These are phyloP conservation scores for Fistularia tabacaria DNA, from an alignment of 2,797 vertebrate genomes.

Conservation along the genomic window DNA sequence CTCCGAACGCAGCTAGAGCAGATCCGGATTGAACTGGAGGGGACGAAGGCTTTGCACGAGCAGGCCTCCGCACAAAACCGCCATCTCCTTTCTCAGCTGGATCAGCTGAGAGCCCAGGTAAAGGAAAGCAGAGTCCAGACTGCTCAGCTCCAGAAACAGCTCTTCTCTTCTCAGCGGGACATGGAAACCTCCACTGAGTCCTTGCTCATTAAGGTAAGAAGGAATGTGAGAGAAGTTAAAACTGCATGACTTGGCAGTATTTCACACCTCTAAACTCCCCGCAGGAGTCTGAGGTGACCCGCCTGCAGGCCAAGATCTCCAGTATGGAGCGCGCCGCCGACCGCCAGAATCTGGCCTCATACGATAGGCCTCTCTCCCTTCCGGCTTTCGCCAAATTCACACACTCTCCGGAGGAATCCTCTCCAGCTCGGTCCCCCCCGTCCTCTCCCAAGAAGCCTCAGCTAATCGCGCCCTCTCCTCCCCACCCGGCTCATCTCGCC, in stretches of 20 bases:
- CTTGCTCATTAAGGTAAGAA: constrained; percentile 78
- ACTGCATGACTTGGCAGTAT: background rate
- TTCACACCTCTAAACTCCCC: constrained; percentile 1
- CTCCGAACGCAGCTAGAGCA: constrained; percentile 50
- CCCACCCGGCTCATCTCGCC: background rate
- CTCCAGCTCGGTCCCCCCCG: constrained; percentile 11
- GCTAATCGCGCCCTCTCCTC: background rate
- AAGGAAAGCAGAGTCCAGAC: constrained; percentile 34
- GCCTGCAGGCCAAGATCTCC: constrained; percentile 77
- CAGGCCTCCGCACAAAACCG: constrained; percentile 41
- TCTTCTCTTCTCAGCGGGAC: constrained; percentile 68
- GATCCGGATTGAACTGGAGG: constrained; percentile 48
- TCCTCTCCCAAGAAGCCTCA: constrained; percentile 21
- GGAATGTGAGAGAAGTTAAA: too few species aligned
- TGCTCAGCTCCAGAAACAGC: constrained; percentile 68
- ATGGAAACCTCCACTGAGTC: constrained; percentile 73
- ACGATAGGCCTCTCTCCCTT: constrained; percentile 18
- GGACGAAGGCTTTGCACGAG: constrained; percentile 35
- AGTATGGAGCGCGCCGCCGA: constrained; percentile 70
- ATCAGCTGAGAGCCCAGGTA: constrained; percentile 62
- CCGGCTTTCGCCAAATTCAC: constrained; percentile 15
- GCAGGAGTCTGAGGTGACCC: constrained; percentile 81
- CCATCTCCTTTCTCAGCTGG: constrained; percentile 68
- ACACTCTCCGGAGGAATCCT: constrained; percentile 7
- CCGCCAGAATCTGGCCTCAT: constrained; percentile 40